A percentile compares a stretch with the other conserved stretches of the same genome.
Evolutionary conservation across 2,113 vertebrate species (phyloP).

Genomic region (Vulpes ferrilata): DNA sequence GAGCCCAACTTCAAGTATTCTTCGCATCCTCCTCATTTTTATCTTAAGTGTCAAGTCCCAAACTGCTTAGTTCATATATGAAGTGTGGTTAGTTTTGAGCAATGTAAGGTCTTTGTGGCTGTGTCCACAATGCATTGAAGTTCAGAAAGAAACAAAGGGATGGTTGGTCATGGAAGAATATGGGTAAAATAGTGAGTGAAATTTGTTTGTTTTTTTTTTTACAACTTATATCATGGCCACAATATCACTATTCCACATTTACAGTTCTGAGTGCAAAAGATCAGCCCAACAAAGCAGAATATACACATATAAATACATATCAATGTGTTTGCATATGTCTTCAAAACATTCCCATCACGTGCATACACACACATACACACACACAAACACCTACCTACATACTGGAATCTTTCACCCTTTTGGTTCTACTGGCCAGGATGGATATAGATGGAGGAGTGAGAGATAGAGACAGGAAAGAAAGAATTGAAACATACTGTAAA

Average conservation of each 20-base stretch:
- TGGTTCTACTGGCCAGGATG: background rate
- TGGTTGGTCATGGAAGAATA: background rate
- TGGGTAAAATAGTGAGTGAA: background rate
- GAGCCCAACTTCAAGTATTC: background rate
- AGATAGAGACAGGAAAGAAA: background rate
- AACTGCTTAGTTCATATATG: background rate
- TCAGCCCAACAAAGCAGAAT: slow-evolving; percentile 24
- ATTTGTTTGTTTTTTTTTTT: background rate
- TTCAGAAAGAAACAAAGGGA: background rate
- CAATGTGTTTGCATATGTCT: background rate
- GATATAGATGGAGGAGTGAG: background rate
- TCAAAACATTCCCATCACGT: background rate
- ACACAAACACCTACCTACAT: background rate
- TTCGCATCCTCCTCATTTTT: background rate
- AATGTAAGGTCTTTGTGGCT: background rate
- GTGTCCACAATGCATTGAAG: background rate
- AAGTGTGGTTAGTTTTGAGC: background rate
- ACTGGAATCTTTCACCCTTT: background rate
- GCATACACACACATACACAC: background rate
- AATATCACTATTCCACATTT: slow-evolving; percentile 10
- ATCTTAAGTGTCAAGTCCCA: background rate
- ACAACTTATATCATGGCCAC: background rate
- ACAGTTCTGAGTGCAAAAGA: background rate
- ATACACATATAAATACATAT: background rate
- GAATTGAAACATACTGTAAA: slow-evolving; percentile 68